Evolutionary conservation across 35 echinoderm and acorn worm genomes (phyloP), one percentile per base, ranked within the genome.

Genomic region (Hemicentrotus pulcherrimus): DNA sequence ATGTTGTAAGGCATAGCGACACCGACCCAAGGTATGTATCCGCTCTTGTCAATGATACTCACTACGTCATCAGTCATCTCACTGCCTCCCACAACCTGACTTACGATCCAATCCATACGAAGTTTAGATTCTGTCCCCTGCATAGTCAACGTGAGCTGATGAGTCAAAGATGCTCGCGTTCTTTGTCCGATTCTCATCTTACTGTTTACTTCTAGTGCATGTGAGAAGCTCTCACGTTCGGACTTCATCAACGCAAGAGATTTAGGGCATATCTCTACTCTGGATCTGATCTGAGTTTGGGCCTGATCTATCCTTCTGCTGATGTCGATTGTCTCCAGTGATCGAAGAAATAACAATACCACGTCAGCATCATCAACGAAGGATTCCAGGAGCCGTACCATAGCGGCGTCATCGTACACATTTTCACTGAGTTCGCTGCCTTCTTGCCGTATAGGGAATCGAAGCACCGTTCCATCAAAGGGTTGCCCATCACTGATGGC

Each of bases 11-110:
- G 95, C 32, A 98, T 94, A 28, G 98, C 96, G 41, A 99, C 91
- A 46, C 96, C 98, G 5, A 98, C 94, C 97, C 97, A 98, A 41
- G 98, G 98, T 31, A 98, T 30, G 35, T 95, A 52, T 47, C 95
- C 88, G 15, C 95, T 35, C 13, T 95, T 48, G 47, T 61, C n/a
- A 16, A 95, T 91, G 0, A 99, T 85, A 31, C 95, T 48, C 31
- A 87, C n/a, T 7, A 99, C 28, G 48, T 96, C 50, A 10, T 35
- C 30, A 30, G 95, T 86, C 13, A 88, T 91, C 31, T 41, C 86
- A 19, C 35, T 88, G 19, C 46, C 35, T 91, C 47, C 78, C 18
- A 95, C 28, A 88, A 47, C 92, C 85, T 97, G 61, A 14, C 85
- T 41, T 50, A 92, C 92, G 59, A 95, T 91, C 92, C 95, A 96